Conservation (phyloP, 2,113 vertebrate species). For the Campylomormyrus tamandua region DNA sequence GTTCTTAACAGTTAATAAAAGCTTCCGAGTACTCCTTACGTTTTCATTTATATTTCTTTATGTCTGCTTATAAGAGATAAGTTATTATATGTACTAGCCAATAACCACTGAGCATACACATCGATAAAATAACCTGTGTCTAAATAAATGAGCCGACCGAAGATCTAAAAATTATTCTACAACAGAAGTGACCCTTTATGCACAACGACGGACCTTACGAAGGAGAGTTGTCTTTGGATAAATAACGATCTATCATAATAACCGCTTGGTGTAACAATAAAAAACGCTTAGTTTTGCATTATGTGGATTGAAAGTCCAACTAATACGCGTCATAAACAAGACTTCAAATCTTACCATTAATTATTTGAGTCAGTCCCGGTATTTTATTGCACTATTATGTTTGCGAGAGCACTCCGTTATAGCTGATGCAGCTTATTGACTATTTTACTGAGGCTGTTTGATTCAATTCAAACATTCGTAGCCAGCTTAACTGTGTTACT, state of each 20-base stretch:
- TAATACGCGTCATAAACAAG: not conserved
- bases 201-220: not conserved
- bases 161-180: not conserved
- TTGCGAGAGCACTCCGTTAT: conserved; percentile 52
- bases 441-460: conserved; percentile 51
- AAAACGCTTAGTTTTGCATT: not conserved
- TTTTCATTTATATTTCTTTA: not conserved
- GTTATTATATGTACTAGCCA: not conserved
- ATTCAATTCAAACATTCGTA: conserved; percentile 52
- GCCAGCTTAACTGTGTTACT: conserved; percentile 36
- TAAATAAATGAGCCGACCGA: not conserved
- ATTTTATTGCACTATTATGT: conserved; percentile 49
- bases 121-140: not conserved
- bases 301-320: not conserved
- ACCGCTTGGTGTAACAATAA: not conserved
- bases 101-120: not conserved
- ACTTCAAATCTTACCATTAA: conserved; percentile 44
- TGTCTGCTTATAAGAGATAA: not conserved
- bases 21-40: not conserved
- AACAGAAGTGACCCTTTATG: not conserved
- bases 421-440: conserved; percentile 53
- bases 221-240: not conserved
- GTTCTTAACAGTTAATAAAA: not conserved
- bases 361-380: conserved; percentile 48
- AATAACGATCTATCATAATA: not conserved